Evolutionary conservation across 2,888 invertebrate species (phyloP), one percentile per base, ranked within the genome.

Genomic region (Melanostoma mellinum): DNA sequence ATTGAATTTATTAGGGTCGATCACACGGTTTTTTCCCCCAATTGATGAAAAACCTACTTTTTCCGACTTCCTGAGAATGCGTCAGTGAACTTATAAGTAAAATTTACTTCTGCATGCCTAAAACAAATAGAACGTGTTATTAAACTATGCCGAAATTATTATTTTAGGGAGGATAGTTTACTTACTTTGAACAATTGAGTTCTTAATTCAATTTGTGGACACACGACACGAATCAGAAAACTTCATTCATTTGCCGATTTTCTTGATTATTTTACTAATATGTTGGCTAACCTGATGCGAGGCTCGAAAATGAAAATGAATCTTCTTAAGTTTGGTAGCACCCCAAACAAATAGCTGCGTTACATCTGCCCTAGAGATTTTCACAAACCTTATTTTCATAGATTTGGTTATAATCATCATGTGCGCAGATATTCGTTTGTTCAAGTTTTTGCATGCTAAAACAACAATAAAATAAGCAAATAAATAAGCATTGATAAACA

Each of bases 211-310:
- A 84, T 84, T 84, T 84, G 50, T 44, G 60, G 71, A 72, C 73
- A 79, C 79, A 84, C 79, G 84, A 79, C 84, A 84, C 74, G 65
- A 84, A 58, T 71, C 53, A 75, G 74, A 74, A 68, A 61, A 84
- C 79, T 75, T 79, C 71, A 84, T 69, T 78, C 35, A 63, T 71
- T 84, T 79, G 82, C 84, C 84, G 84, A 84, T 56, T 71, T 44
- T 50, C 3, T 6, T 42, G 6, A 20, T 20, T n/a, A 20, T 20
- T 20, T 20, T 20, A 20, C 20, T 1, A 1, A 6, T 38, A 46
- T 55, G 75, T 84, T 84, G 84, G 65, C 48, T 38, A 67, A 6
- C 42, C 84, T 84, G 71, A n/a, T 6, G 2, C 60, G 75, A 84
- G 65, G 4, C 79, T 84, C 84, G 60, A 38, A 52, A 60, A 20